These are phyloP conservation scores for Solenodon paradoxus DNA, from an alignment of 2,113 vertebrate species.

Conservation along the genomic window DNA sequence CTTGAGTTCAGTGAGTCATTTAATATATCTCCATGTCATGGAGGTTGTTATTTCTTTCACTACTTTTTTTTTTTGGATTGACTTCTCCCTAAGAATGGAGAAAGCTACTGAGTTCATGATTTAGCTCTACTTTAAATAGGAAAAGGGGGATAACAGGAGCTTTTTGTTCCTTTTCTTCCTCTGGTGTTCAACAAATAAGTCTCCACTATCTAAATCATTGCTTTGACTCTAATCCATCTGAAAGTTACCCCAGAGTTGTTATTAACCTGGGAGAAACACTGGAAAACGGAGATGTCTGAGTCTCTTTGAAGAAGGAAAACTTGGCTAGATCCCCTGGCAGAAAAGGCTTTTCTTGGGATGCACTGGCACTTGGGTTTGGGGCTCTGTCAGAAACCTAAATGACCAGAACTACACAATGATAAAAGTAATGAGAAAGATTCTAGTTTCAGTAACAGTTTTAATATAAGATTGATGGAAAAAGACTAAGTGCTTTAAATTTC, in stretches of 20 bases:
- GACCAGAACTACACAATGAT: neutral
- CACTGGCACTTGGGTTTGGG: neutral
- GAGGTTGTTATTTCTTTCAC: neutral
- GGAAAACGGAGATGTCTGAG: conserved; percentile 1
- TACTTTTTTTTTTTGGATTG: neutral
- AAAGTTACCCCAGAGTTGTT: neutral
- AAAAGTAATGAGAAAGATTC: neutral
- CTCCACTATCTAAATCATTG: conserved; percentile 15
- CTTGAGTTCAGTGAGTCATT: conserved; percentile 33
- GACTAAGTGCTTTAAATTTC: neutral
- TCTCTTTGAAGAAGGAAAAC: conserved; percentile 10
- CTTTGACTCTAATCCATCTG: neutral
- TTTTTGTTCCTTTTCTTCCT: neutral
- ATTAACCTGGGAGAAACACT: neutral
- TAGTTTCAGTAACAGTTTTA: neutral
- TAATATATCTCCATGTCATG: neutral
- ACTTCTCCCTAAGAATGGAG: neutral
- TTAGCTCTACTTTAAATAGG: neutral
- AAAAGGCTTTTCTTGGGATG: neutral
- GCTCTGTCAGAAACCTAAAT: neutral
- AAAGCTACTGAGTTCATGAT: neutral
- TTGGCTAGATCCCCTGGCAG: neutral
- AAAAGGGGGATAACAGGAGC: neutral
- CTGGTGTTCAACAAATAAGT: neutral
- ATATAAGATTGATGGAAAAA: neutral